Evolutionary conservation across 2,797 vertebrate genomes (phyloP), one percentile per base, ranked within the genome.

Genomic region (Cynopterus sphinx): DNA sequence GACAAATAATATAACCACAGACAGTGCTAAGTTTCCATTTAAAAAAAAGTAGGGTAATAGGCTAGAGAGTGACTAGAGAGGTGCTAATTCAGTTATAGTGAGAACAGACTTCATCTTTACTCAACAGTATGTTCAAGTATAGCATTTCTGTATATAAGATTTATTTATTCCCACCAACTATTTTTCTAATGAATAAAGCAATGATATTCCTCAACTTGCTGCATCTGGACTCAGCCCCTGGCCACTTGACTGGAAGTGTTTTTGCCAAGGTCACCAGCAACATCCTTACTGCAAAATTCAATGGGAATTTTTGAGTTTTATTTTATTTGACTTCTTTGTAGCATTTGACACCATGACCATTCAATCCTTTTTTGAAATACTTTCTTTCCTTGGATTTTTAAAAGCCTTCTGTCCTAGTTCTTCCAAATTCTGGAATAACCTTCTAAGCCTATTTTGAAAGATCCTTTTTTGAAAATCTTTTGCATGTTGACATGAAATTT

Each of bases 251-350:
- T 87, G 39, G 67, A 78, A 65, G 31, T 73, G 28, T 28, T 89
- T 77, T 21, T 13, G 31, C 59, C 59, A 75, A 93, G 57, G 84
- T 91, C 65, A 93, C 36, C 90, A 84, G 75, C 59, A 89, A 74
- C 33, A 75, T 83, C 59, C 92, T 90, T 65, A 79, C 1, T 65
- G 77, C 6, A 87, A 91, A 79, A 71, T 39, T 46, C 65, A 83
- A 15, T 31, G 83, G 59, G 65, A 82, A 82, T 15, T 73, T 43
- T 82, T 3, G 3, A 36, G 65, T 84, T 67, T 92, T 84, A 81
- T 90, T 22, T 92, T 88, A 33, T 22, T 82, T 78, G 83, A 85
- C 68, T 24, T 92, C 57, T 85, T 39, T 61, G 13, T 77, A n/a
- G 6, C 92, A 70, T 88, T 51, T 96, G 95, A 88, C 67, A 88